These are phyloP conservation scores for Hypomesus transpacificus DNA, from an alignment of 2,113 vertebrate genomes.

Conservation along the genomic window DNA sequence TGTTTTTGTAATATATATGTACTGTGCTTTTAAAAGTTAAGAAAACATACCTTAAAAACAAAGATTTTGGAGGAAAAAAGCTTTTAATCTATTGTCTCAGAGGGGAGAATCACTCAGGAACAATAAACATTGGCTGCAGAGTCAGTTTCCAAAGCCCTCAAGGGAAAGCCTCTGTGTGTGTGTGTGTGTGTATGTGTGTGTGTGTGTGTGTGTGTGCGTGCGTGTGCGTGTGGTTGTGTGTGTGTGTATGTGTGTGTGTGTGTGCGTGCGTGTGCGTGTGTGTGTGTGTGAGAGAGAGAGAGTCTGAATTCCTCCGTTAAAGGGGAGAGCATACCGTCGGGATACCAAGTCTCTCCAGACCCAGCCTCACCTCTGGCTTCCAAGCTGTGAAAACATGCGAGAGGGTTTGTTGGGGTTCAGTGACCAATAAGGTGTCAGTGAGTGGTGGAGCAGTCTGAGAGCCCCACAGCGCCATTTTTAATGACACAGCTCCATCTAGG, in stretches of 20 bases:
- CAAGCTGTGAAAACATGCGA: slow-evolving; percentile 94
- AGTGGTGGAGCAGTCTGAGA: slow-evolving; percentile 71
- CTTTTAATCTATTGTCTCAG: slow-evolving; percentile 78
- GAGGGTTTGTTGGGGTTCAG: slow-evolving; percentile 85
- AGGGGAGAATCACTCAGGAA: slow-evolving; percentile 79
- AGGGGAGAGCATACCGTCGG: slow-evolving; percentile 47
- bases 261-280: not conserved
- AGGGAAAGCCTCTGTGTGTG: slow-evolving; percentile 72
- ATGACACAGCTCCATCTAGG: slow-evolving; percentile 42
- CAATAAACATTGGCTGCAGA: slow-evolving; percentile 79
- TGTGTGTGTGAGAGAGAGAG: not conserved
- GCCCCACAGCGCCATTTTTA: slow-evolving; percentile 49
- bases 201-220: slow-evolving; percentile 3
- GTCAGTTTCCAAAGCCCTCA: slow-evolving; percentile 73
- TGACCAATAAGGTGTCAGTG: slow-evolving; percentile 87
- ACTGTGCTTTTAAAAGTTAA: not conserved
- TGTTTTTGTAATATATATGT: not conserved
- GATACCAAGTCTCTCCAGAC: slow-evolving; percentile 71
- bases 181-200: slow-evolving; percentile 10
- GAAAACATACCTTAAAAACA: slow-evolving; percentile 14
- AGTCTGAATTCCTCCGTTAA: not conserved
- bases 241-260: slow-evolving; percentile 52
- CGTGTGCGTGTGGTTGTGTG: slow-evolving; percentile 4
- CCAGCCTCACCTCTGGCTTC: slow-evolving; percentile 71
- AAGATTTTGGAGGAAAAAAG: slow-evolving; percentile 9